Base-by-base conservation (phyloP, 2,113 vertebrate species). In the Phalacrocorax aristotelis region DNA sequence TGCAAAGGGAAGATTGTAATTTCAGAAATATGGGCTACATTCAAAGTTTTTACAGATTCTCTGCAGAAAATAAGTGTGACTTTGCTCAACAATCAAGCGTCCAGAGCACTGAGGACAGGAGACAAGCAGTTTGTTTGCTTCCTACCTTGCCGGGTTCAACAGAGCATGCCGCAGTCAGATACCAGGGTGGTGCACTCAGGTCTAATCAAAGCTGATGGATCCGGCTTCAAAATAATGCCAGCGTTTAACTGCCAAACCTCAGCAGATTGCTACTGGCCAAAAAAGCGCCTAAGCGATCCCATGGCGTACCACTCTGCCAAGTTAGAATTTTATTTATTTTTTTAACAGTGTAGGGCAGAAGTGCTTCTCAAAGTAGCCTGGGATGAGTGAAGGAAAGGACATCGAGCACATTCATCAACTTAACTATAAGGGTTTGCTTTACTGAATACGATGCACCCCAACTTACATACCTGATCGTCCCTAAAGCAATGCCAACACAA, bases 401-500 rank as follows among this genome's bases (percentile, higher is more conserved):
- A 55, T 15, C 9, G 19, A 74, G 83, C 58, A 29, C 2, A 0
- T n/a, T 49, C 48, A 51, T 48, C 61, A 64, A 32, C 30, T 25
- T 34, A 49, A 30, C 55, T 1, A 2, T 1, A 57, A 65, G 34
- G 13, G 18, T 29, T 69, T 84, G 55, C 22, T 26, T 38, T 20
- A 5, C 14, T 23, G 9, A 48, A 71, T 30, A 60, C 4, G 16
- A 6, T 0, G 2, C 12, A 17, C 18, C 30, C 17, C 58, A 40
- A 40, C 22, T 49, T 7, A 20, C 27, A 11, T 0, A 25, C 4
- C n/a, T 2, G 11, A 26, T 6, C 0, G 10, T 10, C 44, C 38
- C 15, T 14, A 11, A 27, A 15, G 18, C 1, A 20, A 52, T 3
- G 10, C 42, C 34, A 77, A 13, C 11, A 1, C 0, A 0, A 68